Evolutionary conservation across 2,888 invertebrate species (phyloP).

Genomic region (Laothoe populi): DNA sequence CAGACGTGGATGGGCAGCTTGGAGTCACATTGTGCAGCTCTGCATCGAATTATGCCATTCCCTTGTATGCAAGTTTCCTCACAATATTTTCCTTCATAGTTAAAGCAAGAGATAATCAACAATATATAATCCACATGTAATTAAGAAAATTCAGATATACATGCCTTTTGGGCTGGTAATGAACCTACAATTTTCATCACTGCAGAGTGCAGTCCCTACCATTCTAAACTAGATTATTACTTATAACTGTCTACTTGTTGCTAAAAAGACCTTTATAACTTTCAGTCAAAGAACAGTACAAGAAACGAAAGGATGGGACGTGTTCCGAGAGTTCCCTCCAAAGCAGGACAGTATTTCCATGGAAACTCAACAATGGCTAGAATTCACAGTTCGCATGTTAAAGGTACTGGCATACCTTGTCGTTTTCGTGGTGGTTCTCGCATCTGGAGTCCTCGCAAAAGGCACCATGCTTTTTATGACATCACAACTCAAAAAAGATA

Average conservation of each 20-base stretch:
- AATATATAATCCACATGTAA: no score
- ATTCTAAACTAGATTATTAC: no score
- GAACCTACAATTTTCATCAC: no score
- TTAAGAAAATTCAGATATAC: no score
- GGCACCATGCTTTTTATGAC: constrained; percentile 96
- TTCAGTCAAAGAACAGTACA: constrained; percentile 92
- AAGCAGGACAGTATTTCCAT: constrained; percentile 95
- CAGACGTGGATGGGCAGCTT: no score
- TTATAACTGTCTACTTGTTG: constrained; percentile 32
- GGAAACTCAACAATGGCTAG: constrained; percentile 94
- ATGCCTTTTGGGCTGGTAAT: no score
- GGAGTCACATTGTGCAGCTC: no score
- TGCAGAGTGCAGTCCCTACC: no score
- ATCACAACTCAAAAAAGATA: constrained; percentile 92
- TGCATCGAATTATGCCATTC: no score
- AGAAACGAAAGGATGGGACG: constrained; percentile 98
- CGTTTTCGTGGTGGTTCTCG: constrained; percentile 93
- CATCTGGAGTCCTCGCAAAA: constrained; percentile 94
- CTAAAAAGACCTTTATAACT: constrained; percentile 36
- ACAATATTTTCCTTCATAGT: no score
- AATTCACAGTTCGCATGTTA: constrained; percentile 92
- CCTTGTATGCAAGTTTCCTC: no score
- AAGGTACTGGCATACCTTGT: constrained; percentile 94
- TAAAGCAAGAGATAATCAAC: no score
- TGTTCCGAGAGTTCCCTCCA: constrained; percentile 95